Evolutionary conservation across 2,113 vertebrate species (phyloP).

Genomic region (Odontesthes bonariensis): DNA sequence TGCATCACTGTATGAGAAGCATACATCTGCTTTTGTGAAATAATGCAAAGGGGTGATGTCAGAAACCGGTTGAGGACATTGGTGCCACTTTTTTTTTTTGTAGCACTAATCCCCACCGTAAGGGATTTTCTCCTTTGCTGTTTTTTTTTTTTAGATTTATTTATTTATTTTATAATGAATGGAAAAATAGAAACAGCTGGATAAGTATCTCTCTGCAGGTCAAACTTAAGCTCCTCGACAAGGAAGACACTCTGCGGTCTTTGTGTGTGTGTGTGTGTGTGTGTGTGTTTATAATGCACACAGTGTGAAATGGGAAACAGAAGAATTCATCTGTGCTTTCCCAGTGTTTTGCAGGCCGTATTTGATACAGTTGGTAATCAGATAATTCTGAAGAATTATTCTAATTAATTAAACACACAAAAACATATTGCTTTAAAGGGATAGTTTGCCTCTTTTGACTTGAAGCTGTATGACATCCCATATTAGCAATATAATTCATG

Average conservation of each 20-base stretch:
- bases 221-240: slow-evolving; percentile 46
- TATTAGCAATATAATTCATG: too few species aligned
- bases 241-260: slow-evolving; percentile 23
- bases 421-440: too few species aligned
- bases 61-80: background rate
- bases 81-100: background rate
- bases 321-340: too few species aligned
- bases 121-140: background rate
- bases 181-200: slow-evolving; percentile 59
- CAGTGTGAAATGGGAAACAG: too few species aligned
- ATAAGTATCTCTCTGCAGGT: slow-evolving; percentile 49
- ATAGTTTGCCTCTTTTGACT: too few species aligned
- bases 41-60: background rate
- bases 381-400: too few species aligned
- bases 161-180: background rate
- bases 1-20: background rate
- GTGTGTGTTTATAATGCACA: background rate
- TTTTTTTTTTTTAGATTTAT: too few species aligned
- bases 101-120: background rate
- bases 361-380: too few species aligned
- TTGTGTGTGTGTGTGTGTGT: background rate
- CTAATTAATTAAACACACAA: too few species aligned
- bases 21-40: background rate
- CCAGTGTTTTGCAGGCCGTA: too few species aligned
- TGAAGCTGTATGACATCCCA: too few species aligned